Conservation (phyloP, 2,113 vertebrate genomes). For the Arvicanthis niloticus region DNA sequence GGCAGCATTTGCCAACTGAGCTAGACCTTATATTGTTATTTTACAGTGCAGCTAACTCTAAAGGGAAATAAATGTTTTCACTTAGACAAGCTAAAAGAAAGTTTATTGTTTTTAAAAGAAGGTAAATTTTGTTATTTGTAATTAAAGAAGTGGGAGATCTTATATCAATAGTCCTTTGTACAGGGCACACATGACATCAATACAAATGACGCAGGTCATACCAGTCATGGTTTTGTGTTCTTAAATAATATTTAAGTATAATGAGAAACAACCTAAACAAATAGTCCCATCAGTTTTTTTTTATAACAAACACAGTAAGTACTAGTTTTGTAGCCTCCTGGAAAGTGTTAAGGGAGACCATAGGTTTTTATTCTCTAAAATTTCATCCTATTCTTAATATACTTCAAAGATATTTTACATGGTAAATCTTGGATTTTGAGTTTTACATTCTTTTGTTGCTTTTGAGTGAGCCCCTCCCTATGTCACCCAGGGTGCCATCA, state of each 20-base stretch:
- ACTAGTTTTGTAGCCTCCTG: neutral
- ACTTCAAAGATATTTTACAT: constrained; percentile 27
- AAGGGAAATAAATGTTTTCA: constrained; percentile 30
- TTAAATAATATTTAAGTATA: neutral
- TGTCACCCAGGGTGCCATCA: neutral
- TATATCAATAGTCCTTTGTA: constrained; percentile 10
- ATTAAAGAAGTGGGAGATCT: neutral
- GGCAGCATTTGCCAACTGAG: neutral
- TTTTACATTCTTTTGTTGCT: neutral
- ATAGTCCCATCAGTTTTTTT: neutral
- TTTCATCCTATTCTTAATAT: neutral
- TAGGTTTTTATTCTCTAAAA: constrained; percentile 29
- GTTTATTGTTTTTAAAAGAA: constrained; percentile 24
- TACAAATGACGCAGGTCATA: neutral
- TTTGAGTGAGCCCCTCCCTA: neutral
- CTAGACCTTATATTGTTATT: constrained; percentile 5
- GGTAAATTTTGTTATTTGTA: neutral
- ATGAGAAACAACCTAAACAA: neutral
- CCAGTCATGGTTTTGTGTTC: neutral
- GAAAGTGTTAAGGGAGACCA: neutral
- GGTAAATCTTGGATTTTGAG: constrained; percentile 35
- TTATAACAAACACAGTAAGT: neutral
- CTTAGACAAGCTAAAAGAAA: neutral
- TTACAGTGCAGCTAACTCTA: constrained; percentile 8
- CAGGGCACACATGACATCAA: neutral